Evolutionary conservation across 2,797 vertebrate species (phyloP), one percentile per base, ranked within the genome.

Genomic region (Aselliscus stoliczkanus): DNA sequence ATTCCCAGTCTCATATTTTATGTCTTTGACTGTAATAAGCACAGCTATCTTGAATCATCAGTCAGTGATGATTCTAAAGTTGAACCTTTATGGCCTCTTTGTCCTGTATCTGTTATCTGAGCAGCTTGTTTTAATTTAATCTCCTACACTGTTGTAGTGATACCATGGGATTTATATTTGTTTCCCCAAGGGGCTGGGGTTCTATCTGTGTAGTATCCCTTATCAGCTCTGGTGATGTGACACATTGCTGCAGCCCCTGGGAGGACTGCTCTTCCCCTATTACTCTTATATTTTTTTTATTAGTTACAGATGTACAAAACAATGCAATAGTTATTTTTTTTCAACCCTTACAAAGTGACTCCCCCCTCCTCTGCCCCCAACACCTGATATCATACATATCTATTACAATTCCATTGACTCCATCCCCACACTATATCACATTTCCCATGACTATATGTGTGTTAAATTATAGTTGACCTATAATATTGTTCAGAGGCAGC

Each of bases 161-260:
- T 29, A 42, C 14, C 42, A 4, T 67, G 70, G 62, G 31, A 39
- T 62, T 60, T 27, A 50, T 7, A 11, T 62, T 50, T 65, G 34
- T 4, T 64, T 42, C 37, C 21, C 31, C 31, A 7, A 27, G 20
- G 29, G 9, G 54, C 37, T 18, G 27, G 25, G 6, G 44, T 31
- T 37, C 72, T 39, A 64, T 4, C 29, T 11, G 17, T 18, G 25
- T 6, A 25, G 25, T 27, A 37, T 10, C 37, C 4, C 21, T 21
- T 27, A 3, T 37, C 4, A 77, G 20, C 58, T 14, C 3, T 25
- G 15, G 52, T 82, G 72, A 77, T 3, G 2, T 20, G 13, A 79
- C 50, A 39, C 54, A 9, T 21, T 34, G 34, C 4, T 18, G 3
- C 44, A n/a, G 44, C 56, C 42, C 0, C 20, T n/a, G 2, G 1